Evolutionary conservation across 2,113 vertebrate genomes (phyloP).

Genomic region (Apaloderma vittatum): DNA sequence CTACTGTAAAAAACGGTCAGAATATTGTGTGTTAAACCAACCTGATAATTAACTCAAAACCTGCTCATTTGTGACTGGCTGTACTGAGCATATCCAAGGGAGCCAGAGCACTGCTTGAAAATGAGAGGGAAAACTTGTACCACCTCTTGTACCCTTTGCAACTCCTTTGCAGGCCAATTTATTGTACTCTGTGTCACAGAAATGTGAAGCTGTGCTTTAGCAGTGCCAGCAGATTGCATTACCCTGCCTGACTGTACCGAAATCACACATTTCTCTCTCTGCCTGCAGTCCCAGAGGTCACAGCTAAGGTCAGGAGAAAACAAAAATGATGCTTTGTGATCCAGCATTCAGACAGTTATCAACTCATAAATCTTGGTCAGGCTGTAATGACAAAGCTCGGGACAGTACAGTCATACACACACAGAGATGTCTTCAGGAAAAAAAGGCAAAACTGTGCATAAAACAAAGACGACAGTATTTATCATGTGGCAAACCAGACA

Average conservation of each 20-base stretch:
- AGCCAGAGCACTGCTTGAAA: neutral
- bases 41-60: constrained; percentile 20
- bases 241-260: constrained; percentile 56
- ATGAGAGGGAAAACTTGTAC: neutral
- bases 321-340: constrained; percentile 75
- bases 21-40: constrained; percentile 45
- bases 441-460: neutral
- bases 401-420: constrained; percentile 42
- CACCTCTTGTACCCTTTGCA: neutral
- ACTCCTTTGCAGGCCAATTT: neutral
- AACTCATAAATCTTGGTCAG: constrained; percentile 78
- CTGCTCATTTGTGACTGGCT: constrained; percentile 22
- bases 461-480: neutral
- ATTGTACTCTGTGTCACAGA: constrained; percentile 26
- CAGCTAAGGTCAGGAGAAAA: constrained; percentile 69
- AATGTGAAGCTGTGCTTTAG: constrained; percentile 53
- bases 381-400: constrained; percentile 58
- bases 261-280: constrained; percentile 72
- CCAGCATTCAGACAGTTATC: constrained; percentile 74
- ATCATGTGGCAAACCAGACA: constrained; percentile 18
- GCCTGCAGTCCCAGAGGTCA: constrained; percentile 70
- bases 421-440: neutral
- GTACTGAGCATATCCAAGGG: neutral
- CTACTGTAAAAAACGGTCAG: neutral
- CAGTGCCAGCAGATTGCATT: constrained; percentile 37